Percentiles rank a stretch among this genome's conserved stretches.
Evolutionary conservation across 1,140 invertebrate genomes (phyloP).

Genomic region (Linepithema humile): DNA sequence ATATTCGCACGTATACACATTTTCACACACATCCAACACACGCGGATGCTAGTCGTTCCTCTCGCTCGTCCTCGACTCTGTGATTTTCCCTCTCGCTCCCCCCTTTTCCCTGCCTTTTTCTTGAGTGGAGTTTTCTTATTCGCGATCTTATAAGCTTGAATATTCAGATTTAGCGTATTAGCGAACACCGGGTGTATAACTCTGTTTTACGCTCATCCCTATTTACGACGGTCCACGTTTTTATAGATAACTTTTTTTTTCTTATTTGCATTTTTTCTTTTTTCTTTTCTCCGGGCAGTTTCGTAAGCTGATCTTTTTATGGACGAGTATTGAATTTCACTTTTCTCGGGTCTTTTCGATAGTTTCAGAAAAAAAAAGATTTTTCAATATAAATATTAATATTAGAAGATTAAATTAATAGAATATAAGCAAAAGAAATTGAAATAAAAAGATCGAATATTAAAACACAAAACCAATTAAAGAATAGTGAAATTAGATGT

Average conservation of each 20-base stretch:
- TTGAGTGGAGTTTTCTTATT: neutral
- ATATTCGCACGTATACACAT: neutral
- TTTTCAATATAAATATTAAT: no score
- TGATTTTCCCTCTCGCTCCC: conserved; percentile 58
- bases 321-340: neutral
- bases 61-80: conserved; percentile 62
- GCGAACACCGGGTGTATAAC: conserved; percentile 4
- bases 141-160: conserved; percentile 14
- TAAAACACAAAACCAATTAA: neutral
- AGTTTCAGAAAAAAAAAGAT: neutral
- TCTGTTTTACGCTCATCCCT: neutral
- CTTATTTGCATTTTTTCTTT: neutral
- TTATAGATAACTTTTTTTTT: neutral
- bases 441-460: neutral
- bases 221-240: conserved; percentile 32
- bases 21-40: neutral
- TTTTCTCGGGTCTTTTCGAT: neutral
- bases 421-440: neutral
- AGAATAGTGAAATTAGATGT: neutral
- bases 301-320: neutral
- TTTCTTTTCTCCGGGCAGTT: neutral
- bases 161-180: conserved; percentile 37
- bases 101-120: conserved; percentile 1
- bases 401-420: neutral
- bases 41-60: conserved; percentile 50